Base-by-base conservation (phyloP, 2,888 invertebrate genomes). In the Idaea dimidiata region DNA sequence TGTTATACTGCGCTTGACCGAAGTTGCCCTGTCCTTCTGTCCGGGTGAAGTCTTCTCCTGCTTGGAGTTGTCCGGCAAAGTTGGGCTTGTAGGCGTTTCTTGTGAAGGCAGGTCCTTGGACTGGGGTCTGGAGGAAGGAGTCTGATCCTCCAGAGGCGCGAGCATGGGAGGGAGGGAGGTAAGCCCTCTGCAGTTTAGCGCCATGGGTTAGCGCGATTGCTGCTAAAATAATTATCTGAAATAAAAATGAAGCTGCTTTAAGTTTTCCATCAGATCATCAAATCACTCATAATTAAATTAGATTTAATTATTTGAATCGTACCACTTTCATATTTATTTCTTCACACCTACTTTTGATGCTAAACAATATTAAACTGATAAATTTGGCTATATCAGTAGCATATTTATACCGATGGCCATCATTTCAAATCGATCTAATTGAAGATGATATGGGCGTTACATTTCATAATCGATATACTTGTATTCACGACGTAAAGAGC, bases 341-440 rank as follows among this genome's bases (percentile, higher is more conserved):
- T 54, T 60, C 57, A 62, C 68, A 71, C 80, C 77, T 78, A 75
- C 76, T 75, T 72, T 61, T 68, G 69, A 72, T 74, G 80, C 76
- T 80, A 75, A 66, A 72, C 70, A 72, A 73, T 68, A 70, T 77
- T 70, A 78, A 75, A 88, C 84, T 91, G 91, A 89, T 89, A 83
- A 82, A 76, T 74, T 80, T 73, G 69, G 67, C 67, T 74, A 70
- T 76, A 67, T 72, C 72, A 76, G 78, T 79, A 81, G 82, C 81
- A 81, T 91, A 89, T 91, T 86, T 91, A 91, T 91, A 91, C 78
- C 73, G 64, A 74, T 77, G 81, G 79, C 75, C 75, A 70, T 43
- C 43, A 10, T 14, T 43, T 43, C 43, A 43, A 85, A 82, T 43
- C 43, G 87, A 88, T 89, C 86, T 86, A 88, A 78, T 85, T 89